Evolutionary conservation across 2,113 vertebrate genomes (phyloP).

Genomic region (Strix uralensis): DNA sequence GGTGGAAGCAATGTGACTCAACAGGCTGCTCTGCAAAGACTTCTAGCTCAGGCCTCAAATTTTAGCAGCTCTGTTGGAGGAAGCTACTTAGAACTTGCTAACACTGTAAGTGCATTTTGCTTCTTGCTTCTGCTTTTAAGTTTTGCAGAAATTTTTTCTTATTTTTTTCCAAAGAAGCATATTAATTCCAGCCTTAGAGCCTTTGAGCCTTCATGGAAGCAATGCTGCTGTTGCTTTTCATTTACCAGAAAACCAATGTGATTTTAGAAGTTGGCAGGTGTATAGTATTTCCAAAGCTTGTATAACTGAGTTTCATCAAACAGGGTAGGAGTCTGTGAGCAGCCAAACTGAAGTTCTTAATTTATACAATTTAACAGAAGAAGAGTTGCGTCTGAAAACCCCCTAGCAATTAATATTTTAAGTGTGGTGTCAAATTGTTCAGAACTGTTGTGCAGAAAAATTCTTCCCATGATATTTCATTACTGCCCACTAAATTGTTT

Average conservation of each 20-base stretch:
- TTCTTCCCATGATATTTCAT: neutral
- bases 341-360: neutral
- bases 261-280: neutral
- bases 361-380: neutral
- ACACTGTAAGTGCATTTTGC: constrained; percentile 75
- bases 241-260: neutral
- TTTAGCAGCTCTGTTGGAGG: constrained; percentile 53
- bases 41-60: constrained; percentile 59
- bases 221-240: neutral
- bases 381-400: neutral
- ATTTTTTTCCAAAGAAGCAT: neutral
- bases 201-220: neutral
- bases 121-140: neutral
- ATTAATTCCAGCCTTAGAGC: neutral
- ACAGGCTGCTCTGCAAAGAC: constrained; percentile 63
- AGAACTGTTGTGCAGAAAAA: neutral
- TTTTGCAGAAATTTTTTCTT: neutral
- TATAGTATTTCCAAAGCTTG: neutral
- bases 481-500: neutral
- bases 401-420: neutral
- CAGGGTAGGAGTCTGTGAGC: neutral
- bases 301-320: neutral
- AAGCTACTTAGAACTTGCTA: constrained; percentile 79
- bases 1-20: constrained; percentile 36
- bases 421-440: neutral